Evolutionary conservation across 2,797 vertebrate species (phyloP), one percentile per base, ranked within the genome.

Genomic region (Helostoma temminkii): DNA sequence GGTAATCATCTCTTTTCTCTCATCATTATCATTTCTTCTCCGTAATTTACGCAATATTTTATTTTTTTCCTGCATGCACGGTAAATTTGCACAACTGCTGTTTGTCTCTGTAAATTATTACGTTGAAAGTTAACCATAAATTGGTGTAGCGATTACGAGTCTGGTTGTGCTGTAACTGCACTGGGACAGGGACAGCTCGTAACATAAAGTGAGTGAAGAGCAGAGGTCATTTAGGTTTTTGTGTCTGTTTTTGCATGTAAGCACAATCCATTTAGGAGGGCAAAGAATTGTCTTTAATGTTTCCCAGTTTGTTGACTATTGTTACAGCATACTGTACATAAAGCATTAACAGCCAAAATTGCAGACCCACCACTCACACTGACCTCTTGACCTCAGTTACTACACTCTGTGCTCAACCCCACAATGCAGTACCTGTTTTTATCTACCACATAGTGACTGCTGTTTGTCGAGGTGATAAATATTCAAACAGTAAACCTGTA

Each of bases 81-180:
- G 46, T 66, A 43, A 37, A 39, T 28, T 36, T 39, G 19, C 41
- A 10, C n/a, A 32, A 16, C 11, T 34, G 18, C 21, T 4, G 12
- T 28, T 42, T 22, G 26, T 54, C 37, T 47, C 64, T 74, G 30
- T 54, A 25, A 66, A 52, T 63, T 1, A 77, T 79, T 76, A 47
- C 19, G 30, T 2, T 24, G 0, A 1, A 11, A 10, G 12, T 47
- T 24, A 18, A 16, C 5, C 37, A 16, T 36, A 16, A 39, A 4
- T 18, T 16, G 37, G 4, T 6, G 6, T 42, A 22, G 3, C 26
- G n/a, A 22, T 34, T 10, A 39, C 2, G 43, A 12, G 21, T 26
- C 8, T 58, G 5, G 2, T 16, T 39, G 16, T 34, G 9, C 19
- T 30, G 5, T 41, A 36, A n/a, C 1, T 5, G 9, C 1, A 18